Base-by-base conservation (phyloP, 1,140 invertebrate genomes). In the Meloidogyne floridensis region DNA sequence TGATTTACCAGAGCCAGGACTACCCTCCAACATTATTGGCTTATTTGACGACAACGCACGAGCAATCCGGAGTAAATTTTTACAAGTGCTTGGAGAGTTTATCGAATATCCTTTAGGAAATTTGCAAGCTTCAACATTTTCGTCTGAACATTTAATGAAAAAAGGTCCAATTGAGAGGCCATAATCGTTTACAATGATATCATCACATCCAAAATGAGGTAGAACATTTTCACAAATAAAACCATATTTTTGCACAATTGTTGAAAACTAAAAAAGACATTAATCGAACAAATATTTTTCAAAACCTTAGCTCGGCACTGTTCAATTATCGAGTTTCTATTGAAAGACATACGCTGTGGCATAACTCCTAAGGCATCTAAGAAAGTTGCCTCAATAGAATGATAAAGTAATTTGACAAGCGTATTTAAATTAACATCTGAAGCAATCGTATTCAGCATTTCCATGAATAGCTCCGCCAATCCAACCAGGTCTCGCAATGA, bases 1-100 rank as follows among this genome's bases (percentile, higher is more conserved):
- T 0, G 97, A 98, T 92, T 99, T 99, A 5, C 98, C 98, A 65
- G 98, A 96, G 4, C 98, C 96, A 2, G 98, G 98, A 90, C 95
- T 96, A 15, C 98, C 98, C 93, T 99, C 98, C 51, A 99, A 90
- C 74, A 99, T 92, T 77, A 99, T 93, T 0, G 97, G 96, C 90
- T 96, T 96, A 2, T 90, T 87, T 77, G 99, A 91, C 81, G 97
- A 95, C 83, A 99, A 91, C 0, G 94, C 96, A 82, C 96, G 92
- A 47, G 98, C 90, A 32, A 99, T 87, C 86, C 95, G 93, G 47
- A 95, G 91, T 2, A 94, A 93, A 92, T 99, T 99, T 8, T 92
- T 90, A 80, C 93, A 93, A 1, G 95, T 95, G 8, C 86, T 77
- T 51, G 86, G 86, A 11, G 85, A 84, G 47, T 85, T 53, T 18